Evolutionary conservation across 2,888 invertebrate genomes (phyloP).

Genomic region (Leptura quadrifasciata): DNA sequence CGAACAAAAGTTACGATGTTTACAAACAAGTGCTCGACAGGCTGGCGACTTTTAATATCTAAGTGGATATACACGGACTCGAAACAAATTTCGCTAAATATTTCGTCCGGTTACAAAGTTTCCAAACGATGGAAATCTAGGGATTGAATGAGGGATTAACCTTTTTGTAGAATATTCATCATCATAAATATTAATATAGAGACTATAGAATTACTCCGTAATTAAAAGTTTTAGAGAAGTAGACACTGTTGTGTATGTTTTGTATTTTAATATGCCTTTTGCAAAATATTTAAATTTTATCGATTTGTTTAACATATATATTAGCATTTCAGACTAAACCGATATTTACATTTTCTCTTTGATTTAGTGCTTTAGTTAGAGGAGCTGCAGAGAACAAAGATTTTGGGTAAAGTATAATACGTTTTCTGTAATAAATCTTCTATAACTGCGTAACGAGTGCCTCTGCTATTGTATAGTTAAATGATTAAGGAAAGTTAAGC

Average conservation of each 20-base stretch:
- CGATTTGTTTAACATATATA: constrained; percentile 11
- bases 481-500: constrained; percentile 23
- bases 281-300: constrained; percentile 22
- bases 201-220: constrained; percentile 11
- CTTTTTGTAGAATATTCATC: constrained; percentile 9
- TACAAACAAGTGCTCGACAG: background rate
- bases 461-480: constrained; percentile 27
- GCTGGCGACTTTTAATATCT: background rate
- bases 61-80: background rate
- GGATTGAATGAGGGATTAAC: constrained; percentile 11
- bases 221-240: constrained; percentile 14
- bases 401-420: constrained; percentile 26
- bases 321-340: constrained; percentile 24
- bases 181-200: constrained; percentile 23
- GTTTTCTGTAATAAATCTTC: constrained; percentile 21
- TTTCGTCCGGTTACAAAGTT: background rate
- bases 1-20: background rate
- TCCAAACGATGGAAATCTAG: constrained; percentile 3
- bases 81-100: too few relatives aligned
- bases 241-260: constrained; percentile 11
- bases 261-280: constrained; percentile 16
- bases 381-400: constrained; percentile 16
- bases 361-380: constrained; percentile 18
- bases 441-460: constrained; percentile 14
- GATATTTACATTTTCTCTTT: constrained; percentile 30